Evolutionary conservation across 2,888 invertebrate species (phyloP).

Genomic region (Poecilobothrus nobilitatus): DNA sequence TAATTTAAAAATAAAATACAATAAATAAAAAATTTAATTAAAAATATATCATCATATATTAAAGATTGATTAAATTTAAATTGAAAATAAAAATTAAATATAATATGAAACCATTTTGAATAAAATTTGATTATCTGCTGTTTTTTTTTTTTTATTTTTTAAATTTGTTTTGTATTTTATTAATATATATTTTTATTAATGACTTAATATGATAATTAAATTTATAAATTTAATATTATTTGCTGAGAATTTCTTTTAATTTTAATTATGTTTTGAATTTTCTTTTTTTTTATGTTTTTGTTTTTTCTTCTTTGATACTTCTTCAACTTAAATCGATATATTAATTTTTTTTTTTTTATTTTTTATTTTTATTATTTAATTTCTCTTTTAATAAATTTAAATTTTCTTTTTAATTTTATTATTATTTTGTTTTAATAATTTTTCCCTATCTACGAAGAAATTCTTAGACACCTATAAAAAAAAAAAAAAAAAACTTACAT

Average conservation of each 20-base stretch:
- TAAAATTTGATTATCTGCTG: constrained; percentile 6
- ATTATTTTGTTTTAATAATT: not conserved
- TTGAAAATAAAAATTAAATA: not conserved
- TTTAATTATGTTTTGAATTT: not conserved
- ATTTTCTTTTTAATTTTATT: not conserved
- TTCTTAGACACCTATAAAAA: not conserved
- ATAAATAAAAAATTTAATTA: too few species aligned
- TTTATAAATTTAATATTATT: too few species aligned
- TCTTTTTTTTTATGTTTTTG: too few species aligned
- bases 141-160: not conserved
- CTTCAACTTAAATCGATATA: not conserved
- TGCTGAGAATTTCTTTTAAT: not conserved
- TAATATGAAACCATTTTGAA: not conserved
- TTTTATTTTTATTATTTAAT: not conserved
- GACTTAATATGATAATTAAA: too few species aligned
- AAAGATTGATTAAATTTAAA: too few species aligned
- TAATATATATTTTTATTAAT: too few species aligned
- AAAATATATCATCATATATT: too few species aligned
- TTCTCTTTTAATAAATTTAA: not conserved
- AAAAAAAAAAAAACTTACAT: not conserved
- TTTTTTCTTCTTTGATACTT: not conserved
- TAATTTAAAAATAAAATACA: too few species aligned
- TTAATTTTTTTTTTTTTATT: too few species aligned
- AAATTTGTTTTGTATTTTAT: not conserved
- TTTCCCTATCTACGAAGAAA: constrained; percentile 4